Conservation (phyloP, 2,113 vertebrate genomes). For the Bubalus kerabau region DNA sequence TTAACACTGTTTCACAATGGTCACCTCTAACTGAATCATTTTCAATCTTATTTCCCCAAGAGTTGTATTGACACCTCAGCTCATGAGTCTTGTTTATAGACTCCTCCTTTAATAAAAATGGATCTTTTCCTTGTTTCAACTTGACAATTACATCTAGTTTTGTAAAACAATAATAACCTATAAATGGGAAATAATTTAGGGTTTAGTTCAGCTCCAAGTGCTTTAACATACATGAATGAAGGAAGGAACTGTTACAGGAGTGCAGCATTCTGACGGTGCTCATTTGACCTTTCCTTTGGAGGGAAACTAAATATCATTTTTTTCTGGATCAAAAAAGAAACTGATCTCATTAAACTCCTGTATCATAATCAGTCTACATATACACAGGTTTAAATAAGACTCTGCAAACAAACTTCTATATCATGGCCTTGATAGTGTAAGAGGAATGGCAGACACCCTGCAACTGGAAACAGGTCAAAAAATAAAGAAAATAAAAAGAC, state of each 20-base stretch:
- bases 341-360: not conserved
- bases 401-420: not conserved
- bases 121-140: not conserved
- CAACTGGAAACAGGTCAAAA: not conserved
- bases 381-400: not conserved
- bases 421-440: not conserved
- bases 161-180: not conserved
- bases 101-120: not conserved
- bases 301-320: not conserved
- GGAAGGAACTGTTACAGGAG: not conserved
- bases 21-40: not conserved
- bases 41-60: not conserved
- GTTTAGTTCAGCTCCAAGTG: not conserved
- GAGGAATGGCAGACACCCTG: not conserved
- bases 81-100: not conserved
- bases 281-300: not conserved
- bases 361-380: not conserved
- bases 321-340: not conserved
- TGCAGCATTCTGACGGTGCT: not conserved
- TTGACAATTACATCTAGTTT: not conserved
- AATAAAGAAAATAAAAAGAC: not conserved
- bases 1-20: not conserved
- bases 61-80: not conserved
- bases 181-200: not conserved
- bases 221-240: not conserved